Percentiles rank a stretch among this genome's conserved stretches.
phyloP scores from a whole-genome alignment of 2,888 invertebrate species.

The Tipula confusa region DNA sequence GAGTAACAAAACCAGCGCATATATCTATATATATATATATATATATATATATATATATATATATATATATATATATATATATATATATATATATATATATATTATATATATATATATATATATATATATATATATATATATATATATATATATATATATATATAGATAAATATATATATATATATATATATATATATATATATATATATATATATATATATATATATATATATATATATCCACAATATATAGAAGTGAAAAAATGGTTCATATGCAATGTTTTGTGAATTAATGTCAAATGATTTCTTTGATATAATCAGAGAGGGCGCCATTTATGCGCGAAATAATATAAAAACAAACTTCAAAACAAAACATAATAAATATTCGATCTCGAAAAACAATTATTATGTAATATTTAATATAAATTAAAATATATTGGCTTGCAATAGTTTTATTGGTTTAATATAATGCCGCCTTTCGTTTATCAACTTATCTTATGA shows the following conservation, averaged over 20 bases:
- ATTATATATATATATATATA: too few relatives aligned
- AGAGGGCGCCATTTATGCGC: constrained; percentile 32
- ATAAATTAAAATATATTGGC: neutral
- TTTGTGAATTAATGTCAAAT: constrained; percentile 33
- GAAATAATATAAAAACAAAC: neutral
- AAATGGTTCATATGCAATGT: neutral
- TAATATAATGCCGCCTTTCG: neutral
- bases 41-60: neutral
- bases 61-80: constrained; percentile 4
- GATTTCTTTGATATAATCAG: constrained; percentile 32
- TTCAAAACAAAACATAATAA: neutral
- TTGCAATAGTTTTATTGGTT: neutral
- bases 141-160: neutral
- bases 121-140: too few relatives aligned
- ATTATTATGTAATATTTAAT: neutral
- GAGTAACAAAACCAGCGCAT: constrained; percentile 36
- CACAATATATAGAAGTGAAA: neutral
- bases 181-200: neutral
- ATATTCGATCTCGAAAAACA: neutral
- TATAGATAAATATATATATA: neutral
- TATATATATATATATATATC: neutral
- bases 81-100: neutral
- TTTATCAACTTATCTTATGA: neutral
- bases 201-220: neutral
- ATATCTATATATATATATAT: constrained; percentile 31